Percentiles rank a stretch among this genome's conserved stretches.
Evolutionary conservation across 2,113 vertebrate genomes (phyloP).

Genomic region (Crotalus helleri): DNA sequence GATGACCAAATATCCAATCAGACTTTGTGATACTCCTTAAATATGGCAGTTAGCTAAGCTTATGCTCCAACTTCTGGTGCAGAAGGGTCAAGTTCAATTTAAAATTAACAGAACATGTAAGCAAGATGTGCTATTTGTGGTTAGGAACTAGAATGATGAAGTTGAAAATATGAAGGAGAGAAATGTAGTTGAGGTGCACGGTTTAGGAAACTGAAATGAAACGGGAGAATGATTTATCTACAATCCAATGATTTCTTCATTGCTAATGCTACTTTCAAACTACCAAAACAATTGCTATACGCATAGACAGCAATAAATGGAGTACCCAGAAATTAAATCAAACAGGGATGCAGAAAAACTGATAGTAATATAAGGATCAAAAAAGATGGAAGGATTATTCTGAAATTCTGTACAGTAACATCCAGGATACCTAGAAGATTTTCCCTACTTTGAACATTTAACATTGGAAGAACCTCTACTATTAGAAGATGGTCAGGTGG

Average conservation of each 20-base stretch:
- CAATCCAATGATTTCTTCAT: neutral
- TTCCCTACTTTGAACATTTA: neutral
- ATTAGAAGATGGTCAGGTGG: neutral
- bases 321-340: neutral
- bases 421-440: neutral
- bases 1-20: neutral
- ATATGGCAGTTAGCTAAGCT: neutral
- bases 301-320: neutral
- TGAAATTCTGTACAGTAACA: neutral
- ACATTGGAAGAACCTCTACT: neutral
- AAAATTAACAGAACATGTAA: neutral
- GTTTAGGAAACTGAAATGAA: neutral
- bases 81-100: neutral
- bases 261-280: neutral
- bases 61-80: neutral
- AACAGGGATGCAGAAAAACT: neutral
- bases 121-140: neutral
- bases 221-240: neutral
- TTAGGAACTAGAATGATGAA: neutral
- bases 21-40: neutral
- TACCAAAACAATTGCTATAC: neutral
- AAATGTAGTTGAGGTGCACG: neutral
- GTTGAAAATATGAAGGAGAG: neutral
- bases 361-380: neutral
- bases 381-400: neutral